phyloP scores from a whole-genome alignment of 1,140 invertebrate genomes.

The Micrasema longulum region DNA sequence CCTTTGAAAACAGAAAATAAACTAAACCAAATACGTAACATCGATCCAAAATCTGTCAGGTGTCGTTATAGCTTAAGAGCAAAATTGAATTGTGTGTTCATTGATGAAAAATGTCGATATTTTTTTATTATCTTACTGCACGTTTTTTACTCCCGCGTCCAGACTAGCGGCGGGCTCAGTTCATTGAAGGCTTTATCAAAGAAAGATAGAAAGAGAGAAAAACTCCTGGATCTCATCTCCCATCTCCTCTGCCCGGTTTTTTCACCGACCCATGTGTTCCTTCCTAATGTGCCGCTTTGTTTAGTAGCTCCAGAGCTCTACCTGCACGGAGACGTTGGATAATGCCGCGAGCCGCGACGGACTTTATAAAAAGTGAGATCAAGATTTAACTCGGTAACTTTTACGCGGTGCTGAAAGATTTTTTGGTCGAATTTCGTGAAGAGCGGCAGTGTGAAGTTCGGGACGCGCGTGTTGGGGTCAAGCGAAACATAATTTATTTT shows the following conservation, averaged over 20 bases:
- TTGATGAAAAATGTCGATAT: too few species aligned
- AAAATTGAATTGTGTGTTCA: too few species aligned
- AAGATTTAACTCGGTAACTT: neutral
- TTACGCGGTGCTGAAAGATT: neutral
- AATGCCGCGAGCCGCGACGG: slow-evolving; percentile 46
- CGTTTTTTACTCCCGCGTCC: neutral
- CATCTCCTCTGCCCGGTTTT: slow-evolving; percentile 57
- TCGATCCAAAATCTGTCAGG: too few species aligned
- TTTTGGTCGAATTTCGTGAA: neutral
- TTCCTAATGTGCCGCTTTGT: slow-evolving; percentile 70
- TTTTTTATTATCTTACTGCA: too few species aligned
- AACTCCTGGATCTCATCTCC: neutral
- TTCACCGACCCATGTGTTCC: slow-evolving; percentile 68
- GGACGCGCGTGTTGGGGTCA: neutral
- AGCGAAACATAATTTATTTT: too few species aligned
- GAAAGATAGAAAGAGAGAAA: slow-evolving; percentile 15
- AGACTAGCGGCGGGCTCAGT: neutral
- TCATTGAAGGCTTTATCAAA: slow-evolving; percentile 4
- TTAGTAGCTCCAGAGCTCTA: slow-evolving; percentile 68
- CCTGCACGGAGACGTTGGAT: slow-evolving; percentile 64
- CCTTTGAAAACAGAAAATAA: too few species aligned
- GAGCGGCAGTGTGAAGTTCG: neutral
- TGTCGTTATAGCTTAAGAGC: too few species aligned
- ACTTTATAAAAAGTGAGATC: neutral
- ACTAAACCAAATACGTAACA: too few species aligned